A percentile compares a stretch with the other conserved stretches of the same genome.
Evolutionary conservation across 2,888 invertebrate genomes (phyloP).

Genomic region (Stenodema calcarata): DNA sequence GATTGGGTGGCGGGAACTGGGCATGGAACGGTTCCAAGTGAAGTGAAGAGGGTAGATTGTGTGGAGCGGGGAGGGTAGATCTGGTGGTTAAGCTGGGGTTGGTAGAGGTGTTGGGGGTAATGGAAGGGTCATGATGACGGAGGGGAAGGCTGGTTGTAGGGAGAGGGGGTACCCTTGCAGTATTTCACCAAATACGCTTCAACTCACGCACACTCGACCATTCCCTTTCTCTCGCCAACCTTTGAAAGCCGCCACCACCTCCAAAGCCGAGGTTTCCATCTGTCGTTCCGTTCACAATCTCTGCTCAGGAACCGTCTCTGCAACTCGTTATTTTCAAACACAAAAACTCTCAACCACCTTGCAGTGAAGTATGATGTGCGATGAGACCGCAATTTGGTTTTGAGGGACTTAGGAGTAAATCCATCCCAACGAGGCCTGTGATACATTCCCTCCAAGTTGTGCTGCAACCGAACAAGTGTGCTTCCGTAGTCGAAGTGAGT

Average conservation of each 20-base stretch:
- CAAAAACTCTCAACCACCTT: not conserved
- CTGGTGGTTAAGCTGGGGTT: not conserved
- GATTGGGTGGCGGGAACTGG: not conserved
- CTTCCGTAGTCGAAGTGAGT: too few species aligned
- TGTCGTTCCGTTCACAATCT: not conserved
- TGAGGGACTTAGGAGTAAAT: too few species aligned
- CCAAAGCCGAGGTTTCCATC: not conserved
- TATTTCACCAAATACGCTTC: constrained; percentile 13
- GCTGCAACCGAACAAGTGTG: too few species aligned
- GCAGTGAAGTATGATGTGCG: too few species aligned
- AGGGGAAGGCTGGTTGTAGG: not conserved
- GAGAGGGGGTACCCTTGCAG: not conserved
- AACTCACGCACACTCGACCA: not conserved
- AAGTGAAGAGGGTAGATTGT: not conserved
- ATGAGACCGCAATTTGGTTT: too few species aligned
- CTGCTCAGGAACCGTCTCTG: not conserved
- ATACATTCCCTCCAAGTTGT: too few species aligned
- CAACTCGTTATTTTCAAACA: too few species aligned
- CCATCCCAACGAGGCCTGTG: too few species aligned
- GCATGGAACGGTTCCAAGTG: not conserved
- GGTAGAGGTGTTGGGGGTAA: not conserved
- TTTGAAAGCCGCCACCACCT: not conserved
- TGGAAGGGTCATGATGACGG: not conserved
- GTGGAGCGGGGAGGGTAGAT: not conserved
- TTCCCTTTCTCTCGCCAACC: not conserved